Evolutionary conservation across 1,140 invertebrate species (phyloP), one percentile per base, ranked within the genome.

Genomic region (Magallana angulata): DNA sequence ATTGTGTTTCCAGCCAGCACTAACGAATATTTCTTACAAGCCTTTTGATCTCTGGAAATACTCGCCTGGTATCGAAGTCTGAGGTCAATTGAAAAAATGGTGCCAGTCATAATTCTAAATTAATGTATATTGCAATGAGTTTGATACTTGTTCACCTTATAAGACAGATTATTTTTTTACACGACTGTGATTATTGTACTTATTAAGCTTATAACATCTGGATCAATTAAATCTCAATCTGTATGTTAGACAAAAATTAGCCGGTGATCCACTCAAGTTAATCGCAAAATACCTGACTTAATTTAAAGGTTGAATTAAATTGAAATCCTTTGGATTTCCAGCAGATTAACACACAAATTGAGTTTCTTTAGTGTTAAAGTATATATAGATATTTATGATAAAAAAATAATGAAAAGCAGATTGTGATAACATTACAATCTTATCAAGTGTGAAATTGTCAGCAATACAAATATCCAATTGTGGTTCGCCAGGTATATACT

Each of bases 401-500:
- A 76, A 71, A 24, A 48, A 24, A 76, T 76, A 30, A 30, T 76
- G 68, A 76, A 76, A 76, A 76, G 18, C 36, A 8, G 30, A 12
- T 30, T 76, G 68, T 76, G 68, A 76, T 14, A 18, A 71, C 18
- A 71, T 11, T 71, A 68, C 18, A 18, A 71, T 9, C 18, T 76
- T 36, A 76, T 76, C 68, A 76, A 76, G 68, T 76, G 68, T 76
- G 18, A 76, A 76, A 76, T 76, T 30, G 14, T 62, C n/a, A n/a
- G 60, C 60, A 62, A 16, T 16, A 62, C 60, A 62, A 36, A 76
- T 12, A 36, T 4, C 36, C 24, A 76, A 4, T 14, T 11, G 68
- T 36, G 24, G 11, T 76, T 76, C 18, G 36, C 24, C 36, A 48
- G 5, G 36, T 48, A 6, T 30, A 8, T 30, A 3, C 9, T 30